Conservation (phyloP, 64 coral and sea anemone genomes). For the Montipora cactus region DNA sequence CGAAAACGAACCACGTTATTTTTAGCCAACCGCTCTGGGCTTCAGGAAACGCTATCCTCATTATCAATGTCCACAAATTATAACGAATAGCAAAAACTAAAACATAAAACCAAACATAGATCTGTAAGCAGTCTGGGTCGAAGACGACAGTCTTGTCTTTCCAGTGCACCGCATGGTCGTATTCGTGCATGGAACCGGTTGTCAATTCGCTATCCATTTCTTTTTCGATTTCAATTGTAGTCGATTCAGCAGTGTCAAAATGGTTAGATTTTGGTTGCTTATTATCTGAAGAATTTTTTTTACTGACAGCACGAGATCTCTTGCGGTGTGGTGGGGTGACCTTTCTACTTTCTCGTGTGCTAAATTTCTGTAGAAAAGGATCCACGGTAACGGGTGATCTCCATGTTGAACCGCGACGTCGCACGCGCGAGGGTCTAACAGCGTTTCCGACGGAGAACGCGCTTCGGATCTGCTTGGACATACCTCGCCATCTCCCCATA, state of each 20-base stretch:
- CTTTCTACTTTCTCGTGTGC: constrained; percentile 87
- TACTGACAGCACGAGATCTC: not conserved
- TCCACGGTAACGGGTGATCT: constrained; percentile 78
- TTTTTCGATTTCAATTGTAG: constrained; percentile 70
- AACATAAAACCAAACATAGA: constrained; percentile 93
- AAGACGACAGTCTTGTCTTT: constrained; percentile 74
- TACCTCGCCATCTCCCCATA: constrained; percentile 33
- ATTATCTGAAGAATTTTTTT: constrained; percentile 41
- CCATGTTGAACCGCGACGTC: constrained; percentile 63
- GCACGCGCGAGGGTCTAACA: constrained; percentile 58
- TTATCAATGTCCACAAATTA: constrained; percentile 94
- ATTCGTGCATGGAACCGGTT: constrained; percentile 35
- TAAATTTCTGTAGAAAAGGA: constrained; percentile 98
- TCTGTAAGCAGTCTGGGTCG: constrained; percentile 81
- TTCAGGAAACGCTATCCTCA: constrained; percentile 86
- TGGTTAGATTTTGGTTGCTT: not conserved
- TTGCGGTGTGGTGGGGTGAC: constrained; percentile 29
- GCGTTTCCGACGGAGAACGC: constrained; percentile 73
- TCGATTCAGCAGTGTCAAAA: not conserved
- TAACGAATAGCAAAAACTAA: constrained; percentile 93
- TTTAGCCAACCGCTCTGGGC: constrained; percentile 67
- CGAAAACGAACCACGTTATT: constrained; percentile 81
- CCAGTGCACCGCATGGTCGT: constrained; percentile 13
- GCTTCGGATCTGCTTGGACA: constrained; percentile 68
- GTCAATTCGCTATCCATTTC: constrained; percentile 63